A percentile compares a stretch with the other conserved stretches of the same genome.
Evolutionary conservation across 2,797 vertebrate species (phyloP).

Genomic region (Enteromius unitaeniatus): DNA sequence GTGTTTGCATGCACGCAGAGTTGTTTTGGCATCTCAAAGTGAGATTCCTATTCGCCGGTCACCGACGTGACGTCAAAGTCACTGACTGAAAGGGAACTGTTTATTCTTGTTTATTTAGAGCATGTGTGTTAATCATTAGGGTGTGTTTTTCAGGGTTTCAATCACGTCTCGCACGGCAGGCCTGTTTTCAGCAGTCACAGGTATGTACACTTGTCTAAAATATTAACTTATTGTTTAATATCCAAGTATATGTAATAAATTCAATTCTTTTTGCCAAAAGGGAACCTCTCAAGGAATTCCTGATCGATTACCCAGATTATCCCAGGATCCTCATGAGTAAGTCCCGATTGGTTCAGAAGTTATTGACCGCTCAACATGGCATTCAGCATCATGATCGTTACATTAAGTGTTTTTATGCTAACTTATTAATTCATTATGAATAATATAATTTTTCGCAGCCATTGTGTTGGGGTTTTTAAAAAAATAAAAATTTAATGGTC

Average conservation of each 20-base stretch:
- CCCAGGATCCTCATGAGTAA: constrained; percentile 91
- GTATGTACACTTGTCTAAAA: constrained; percentile 36
- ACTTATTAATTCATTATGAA: background rate
- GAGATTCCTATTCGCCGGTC: no score
- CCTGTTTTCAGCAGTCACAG: constrained; percentile 55
- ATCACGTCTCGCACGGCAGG: constrained; percentile 83
- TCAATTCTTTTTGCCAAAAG: constrained; percentile 64
- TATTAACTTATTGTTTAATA: background rate
- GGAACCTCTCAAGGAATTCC: constrained; percentile 77
- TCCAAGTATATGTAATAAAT: background rate
- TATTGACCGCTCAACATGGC: background rate
- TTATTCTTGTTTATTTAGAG: background rate
- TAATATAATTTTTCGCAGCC: background rate
- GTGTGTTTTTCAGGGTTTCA: constrained; percentile 84
- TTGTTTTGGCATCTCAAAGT: no score
- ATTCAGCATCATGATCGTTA: background rate
- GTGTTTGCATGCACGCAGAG: no score
- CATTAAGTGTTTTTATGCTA: background rate
- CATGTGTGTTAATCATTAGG: no score
- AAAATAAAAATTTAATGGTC: background rate
- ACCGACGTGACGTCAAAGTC: no score
- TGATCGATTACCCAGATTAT: constrained; percentile 84
- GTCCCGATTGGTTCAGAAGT: constrained; percentile 63
- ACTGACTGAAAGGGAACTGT: no score
- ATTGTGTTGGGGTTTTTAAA: no score